Conservation (phyloP, 2,888 invertebrate genomes). For the Machimus rusticus region DNA sequence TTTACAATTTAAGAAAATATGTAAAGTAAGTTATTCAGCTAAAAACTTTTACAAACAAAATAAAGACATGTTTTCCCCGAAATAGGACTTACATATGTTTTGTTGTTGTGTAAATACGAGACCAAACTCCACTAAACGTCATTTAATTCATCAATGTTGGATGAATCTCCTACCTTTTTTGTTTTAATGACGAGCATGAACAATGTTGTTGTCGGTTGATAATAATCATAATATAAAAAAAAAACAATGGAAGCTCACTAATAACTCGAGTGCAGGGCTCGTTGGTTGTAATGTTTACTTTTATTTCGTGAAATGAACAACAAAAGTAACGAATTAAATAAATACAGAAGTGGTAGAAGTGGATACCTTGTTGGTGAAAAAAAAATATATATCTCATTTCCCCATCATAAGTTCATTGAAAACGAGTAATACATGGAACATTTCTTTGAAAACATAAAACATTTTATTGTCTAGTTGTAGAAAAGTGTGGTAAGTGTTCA, state of each 20-base stretch:
- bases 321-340: background rate
- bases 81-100: conserved; percentile 17
- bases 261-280: background rate
- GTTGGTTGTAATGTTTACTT: background rate
- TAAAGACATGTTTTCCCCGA: conserved; percentile 3
- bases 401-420: background rate
- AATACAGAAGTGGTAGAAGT: background rate
- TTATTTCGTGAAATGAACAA: background rate
- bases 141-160: conserved; percentile 11
- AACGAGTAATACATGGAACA: background rate
- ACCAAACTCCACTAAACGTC: background rate
- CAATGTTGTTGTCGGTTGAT: conserved; percentile 24
- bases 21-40: background rate
- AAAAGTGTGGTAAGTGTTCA: conserved; percentile 23
- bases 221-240: background rate
- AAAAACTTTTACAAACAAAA: background rate
- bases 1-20: background rate
- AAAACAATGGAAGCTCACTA: background rate
- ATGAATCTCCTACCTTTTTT: conserved; percentile 23
- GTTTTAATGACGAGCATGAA: conserved; percentile 20
- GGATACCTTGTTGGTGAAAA: background rate
- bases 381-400: background rate
- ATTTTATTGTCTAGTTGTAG: conserved; percentile 28
- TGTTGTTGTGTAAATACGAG: conserved; percentile 16
- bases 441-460: background rate